Percentiles rank a stretch among this genome's conserved stretches.
Evolutionary conservation across 2,113 vertebrate species (phyloP).

Genomic region (Prionailurus bengalensis): DNA sequence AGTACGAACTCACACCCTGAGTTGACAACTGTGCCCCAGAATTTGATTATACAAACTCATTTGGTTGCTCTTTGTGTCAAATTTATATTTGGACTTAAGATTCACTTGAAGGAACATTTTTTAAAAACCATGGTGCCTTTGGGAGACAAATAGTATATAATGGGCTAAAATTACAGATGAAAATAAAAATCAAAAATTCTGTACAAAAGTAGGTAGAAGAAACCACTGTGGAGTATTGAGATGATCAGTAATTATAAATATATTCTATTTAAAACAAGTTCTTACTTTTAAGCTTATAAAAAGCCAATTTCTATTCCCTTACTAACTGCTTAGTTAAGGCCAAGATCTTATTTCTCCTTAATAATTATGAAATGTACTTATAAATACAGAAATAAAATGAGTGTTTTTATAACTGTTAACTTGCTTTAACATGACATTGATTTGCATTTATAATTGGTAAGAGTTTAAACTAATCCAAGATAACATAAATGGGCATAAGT

Average conservation of each 20-base stretch:
- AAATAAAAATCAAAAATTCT: constrained; percentile 29
- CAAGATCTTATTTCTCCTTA: constrained; percentile 24
- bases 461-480: constrained; percentile 72
- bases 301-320: constrained; percentile 23
- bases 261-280: constrained; percentile 48
- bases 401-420: constrained; percentile 47
- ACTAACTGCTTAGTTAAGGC: constrained; percentile 15
- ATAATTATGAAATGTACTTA: constrained; percentile 38
- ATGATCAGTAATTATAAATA: background rate
- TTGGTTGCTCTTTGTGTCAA: background rate
- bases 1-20: background rate
- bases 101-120: background rate
- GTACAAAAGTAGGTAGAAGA: background rate
- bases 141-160: background rate
- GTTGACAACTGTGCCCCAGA: background rate
- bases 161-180: background rate
- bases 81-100: background rate
- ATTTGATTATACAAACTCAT: background rate
- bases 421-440: constrained; percentile 63
- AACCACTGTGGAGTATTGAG: background rate
- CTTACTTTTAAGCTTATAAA: constrained; percentile 24
- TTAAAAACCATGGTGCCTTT: background rate
- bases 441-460: constrained; percentile 64
- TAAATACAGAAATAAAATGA: constrained; percentile 54
- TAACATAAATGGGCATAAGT: constrained; percentile 44